Conservation (phyloP, 2,888 invertebrate genomes). For the Lithophane ornitopus region DNA sequence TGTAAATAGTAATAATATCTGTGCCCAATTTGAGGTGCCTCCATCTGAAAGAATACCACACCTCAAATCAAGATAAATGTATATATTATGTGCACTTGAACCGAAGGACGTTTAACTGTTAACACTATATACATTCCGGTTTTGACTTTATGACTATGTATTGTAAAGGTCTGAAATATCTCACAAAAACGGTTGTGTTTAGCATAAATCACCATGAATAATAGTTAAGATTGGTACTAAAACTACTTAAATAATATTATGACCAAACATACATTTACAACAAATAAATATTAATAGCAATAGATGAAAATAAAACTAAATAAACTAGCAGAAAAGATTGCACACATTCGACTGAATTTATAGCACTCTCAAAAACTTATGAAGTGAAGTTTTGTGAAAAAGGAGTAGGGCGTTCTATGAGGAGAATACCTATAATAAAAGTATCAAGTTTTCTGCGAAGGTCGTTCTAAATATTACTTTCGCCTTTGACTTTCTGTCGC, state of each 20-base stretch:
- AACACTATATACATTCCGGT: neutral
- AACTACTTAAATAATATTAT: neutral
- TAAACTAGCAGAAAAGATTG: constrained; percentile 48
- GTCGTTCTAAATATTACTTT: constrained; percentile 66
- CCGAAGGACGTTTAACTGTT: neutral
- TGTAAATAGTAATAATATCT: too few relatives aligned
- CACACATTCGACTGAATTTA: constrained; percentile 60
- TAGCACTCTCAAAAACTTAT: constrained; percentile 55
- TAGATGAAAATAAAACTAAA: constrained; percentile 22
- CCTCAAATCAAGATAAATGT: neutral
- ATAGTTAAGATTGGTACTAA: neutral
- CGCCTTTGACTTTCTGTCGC: constrained; percentile 63
- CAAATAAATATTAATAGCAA: neutral
- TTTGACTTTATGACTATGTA: neutral
- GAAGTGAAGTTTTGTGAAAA: constrained; percentile 57
- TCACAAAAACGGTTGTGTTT: neutral
- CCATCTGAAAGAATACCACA: neutral
- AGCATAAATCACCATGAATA: neutral
- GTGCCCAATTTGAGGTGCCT: neutral
- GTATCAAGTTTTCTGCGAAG: constrained; percentile 65
- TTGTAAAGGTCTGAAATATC: neutral
- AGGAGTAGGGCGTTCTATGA: constrained; percentile 41
- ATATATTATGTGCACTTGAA: neutral
- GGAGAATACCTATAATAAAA: constrained; percentile 61
- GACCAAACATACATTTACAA: neutral